phyloP scores from a whole-genome alignment of 1,140 invertebrate species.

The Portunus trituberculatus region DNA sequence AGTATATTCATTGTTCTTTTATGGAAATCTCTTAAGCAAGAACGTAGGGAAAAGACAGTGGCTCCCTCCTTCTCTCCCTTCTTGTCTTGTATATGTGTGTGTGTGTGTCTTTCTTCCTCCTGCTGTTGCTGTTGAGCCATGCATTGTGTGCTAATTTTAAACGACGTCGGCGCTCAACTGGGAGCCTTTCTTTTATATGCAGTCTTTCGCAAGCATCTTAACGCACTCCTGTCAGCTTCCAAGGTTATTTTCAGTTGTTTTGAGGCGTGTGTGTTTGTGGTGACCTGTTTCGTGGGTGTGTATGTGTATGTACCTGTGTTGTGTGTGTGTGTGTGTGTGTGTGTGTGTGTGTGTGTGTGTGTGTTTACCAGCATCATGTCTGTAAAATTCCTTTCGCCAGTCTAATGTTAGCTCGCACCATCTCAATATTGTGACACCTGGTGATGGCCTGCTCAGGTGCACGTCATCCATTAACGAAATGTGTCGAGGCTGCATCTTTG shows the following conservation, averaged over 20 bases:
- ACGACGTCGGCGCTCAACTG: neutral
- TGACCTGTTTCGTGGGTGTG: neutral
- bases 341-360: constrained; percentile 34
- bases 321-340: neutral
- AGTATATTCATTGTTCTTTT: too few species aligned
- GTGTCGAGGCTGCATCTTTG: neutral
- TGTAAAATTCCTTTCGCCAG: too few species aligned
- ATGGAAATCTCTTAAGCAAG: too few species aligned
- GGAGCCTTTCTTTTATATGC: neutral
- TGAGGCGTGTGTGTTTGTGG: neutral
- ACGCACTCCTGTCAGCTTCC: neutral
- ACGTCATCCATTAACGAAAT: neutral
- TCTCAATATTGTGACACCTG: too few species aligned
- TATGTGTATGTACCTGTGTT: neutral
- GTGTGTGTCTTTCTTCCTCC: too few species aligned
- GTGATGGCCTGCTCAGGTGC: neutral
- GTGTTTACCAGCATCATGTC: too few species aligned
- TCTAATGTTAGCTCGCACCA: too few species aligned
- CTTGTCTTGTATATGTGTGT: too few species aligned
- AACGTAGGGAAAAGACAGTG: too few species aligned
- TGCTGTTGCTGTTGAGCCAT: neutral
- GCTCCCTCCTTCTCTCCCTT: too few species aligned
- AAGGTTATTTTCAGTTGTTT: neutral
- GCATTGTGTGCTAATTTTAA: neutral
- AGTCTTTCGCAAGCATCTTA: neutral